Percentiles rank a stretch among this genome's conserved stretches.
Conservation (phyloP, 1,140 invertebrate genomes). For the Drosophila murphyi region DNA sequence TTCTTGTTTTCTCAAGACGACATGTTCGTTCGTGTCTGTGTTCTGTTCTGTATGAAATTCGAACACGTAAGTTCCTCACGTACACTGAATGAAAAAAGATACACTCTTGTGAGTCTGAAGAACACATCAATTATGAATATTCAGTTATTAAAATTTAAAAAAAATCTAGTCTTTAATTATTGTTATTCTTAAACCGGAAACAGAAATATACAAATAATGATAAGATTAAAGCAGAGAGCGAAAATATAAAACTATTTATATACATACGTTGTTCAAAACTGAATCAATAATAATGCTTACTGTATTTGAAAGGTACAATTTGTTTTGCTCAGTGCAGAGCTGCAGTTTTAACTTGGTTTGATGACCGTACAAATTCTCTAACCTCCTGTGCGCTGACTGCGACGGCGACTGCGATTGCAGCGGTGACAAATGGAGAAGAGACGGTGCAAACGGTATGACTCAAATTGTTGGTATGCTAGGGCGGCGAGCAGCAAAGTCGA, state of each 20-base stretch:
- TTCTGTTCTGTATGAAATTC: slow-evolving; percentile 15
- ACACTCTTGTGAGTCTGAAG: background rate
- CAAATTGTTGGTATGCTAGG: slow-evolving; percentile 17
- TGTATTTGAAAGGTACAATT: background rate
- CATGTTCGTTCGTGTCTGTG: slow-evolving; percentile 17
- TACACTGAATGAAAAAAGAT: slow-evolving; percentile 3
- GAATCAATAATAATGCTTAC: background rate
- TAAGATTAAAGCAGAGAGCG: too few species aligned
- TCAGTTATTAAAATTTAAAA: too few species aligned
- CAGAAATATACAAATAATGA: too few species aligned
- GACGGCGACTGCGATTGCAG: background rate
- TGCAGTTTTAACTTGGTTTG: slow-evolving; percentile 5
- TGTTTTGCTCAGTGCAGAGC: slow-evolving; percentile 31
- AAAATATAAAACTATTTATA: background rate
- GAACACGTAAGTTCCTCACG: slow-evolving; percentile 7
- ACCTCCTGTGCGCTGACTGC: slow-evolving; percentile 21
- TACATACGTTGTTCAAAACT: background rate
- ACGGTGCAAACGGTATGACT: slow-evolving; percentile 1
- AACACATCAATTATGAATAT: too few species aligned
- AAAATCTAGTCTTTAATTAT: too few species aligned
- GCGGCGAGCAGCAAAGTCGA: slow-evolving; percentile 3
- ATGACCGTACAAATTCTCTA: slow-evolving; percentile 30
- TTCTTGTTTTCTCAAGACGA: background rate
- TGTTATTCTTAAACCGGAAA: too few species aligned
- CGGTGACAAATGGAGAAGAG: slow-evolving; percentile 31